A percentile compares a stretch with the other conserved stretches of the same genome.
These are phyloP conservation scores for Exephanes ischioxanthus DNA, from an alignment of 2,888 invertebrate genomes.

Conservation along the genomic window DNA sequence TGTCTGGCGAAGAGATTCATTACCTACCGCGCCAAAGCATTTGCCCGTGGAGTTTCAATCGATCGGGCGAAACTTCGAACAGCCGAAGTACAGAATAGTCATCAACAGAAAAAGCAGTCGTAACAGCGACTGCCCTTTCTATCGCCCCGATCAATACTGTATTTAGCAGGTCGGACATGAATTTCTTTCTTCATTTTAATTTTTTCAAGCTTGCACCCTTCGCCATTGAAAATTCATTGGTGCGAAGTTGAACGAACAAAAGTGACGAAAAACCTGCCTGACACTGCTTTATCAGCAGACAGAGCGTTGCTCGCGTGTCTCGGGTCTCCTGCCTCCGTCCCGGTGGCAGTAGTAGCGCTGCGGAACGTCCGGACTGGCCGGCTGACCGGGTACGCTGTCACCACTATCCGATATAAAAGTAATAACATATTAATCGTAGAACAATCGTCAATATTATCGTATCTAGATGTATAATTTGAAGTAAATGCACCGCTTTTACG, in stretches of 20 bases:
- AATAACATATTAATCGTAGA: conserved; percentile 45
- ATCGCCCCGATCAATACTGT: not conserved
- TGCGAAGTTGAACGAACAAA: not conserved
- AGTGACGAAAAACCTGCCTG: not conserved
- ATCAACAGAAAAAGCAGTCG: too few species aligned
- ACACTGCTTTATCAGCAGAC: conserved; percentile 55
- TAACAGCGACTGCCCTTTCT: not conserved
- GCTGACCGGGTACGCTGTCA: conserved; percentile 70
- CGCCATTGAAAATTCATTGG: not conserved
- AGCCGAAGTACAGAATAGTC: too few species aligned
- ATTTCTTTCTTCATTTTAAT: too few species aligned
- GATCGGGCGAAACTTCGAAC: not conserved
- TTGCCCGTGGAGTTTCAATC: not conserved
- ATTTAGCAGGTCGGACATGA: not conserved
- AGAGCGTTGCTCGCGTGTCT: conserved; percentile 10
- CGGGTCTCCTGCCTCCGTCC: conserved; percentile 37
- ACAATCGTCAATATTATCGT: conserved; percentile 35
- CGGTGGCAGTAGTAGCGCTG: conserved; percentile 71
- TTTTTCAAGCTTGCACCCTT: too few species aligned
- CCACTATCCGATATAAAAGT: conserved; percentile 56
- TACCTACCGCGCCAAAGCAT: not conserved
- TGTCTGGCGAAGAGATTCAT: not conserved
- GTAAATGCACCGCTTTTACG: conserved; percentile 36
- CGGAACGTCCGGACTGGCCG: conserved; percentile 69
- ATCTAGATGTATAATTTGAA: conserved; percentile 23